These are phyloP conservation scores for Campaea margaritaria DNA, from an alignment of 2,888 invertebrate species.

Conservation along the genomic window DNA sequence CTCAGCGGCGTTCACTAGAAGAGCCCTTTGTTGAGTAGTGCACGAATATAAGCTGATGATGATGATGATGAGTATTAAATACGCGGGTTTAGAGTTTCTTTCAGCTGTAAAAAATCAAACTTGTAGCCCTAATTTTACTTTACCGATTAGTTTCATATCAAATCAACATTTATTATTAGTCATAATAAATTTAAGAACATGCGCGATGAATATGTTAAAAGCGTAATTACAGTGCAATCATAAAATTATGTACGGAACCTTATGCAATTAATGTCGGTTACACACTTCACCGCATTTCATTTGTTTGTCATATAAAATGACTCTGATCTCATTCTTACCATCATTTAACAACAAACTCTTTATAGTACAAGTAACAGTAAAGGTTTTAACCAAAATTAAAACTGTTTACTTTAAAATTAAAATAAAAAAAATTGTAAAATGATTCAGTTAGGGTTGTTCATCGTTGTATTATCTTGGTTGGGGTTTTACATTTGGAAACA, in stretches of 20 bases:
- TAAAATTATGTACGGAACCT: background rate
- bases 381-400: background rate
- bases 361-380: background rate
- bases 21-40: too few relatives aligned
- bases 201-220: too few relatives aligned
- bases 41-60: too few relatives aligned
- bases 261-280: background rate
- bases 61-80: too few relatives aligned
- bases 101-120: too few relatives aligned
- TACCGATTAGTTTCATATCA: too few relatives aligned
- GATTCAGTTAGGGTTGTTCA: slow-evolving; percentile 4
- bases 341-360: background rate
- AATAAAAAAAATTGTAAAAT: background rate
- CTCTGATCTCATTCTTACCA: background rate
- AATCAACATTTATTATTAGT: too few relatives aligned
- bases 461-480: background rate
- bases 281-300: background rate
- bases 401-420: background rate
- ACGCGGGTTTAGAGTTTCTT: too few relatives aligned
- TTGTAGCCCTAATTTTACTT: too few relatives aligned
- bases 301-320: background rate
- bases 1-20: too few relatives aligned
- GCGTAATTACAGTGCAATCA: background rate
- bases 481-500: background rate
- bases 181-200: too few relatives aligned